Base-by-base conservation (phyloP, 2,888 invertebrate species). In the Taenaris catops region DNA sequence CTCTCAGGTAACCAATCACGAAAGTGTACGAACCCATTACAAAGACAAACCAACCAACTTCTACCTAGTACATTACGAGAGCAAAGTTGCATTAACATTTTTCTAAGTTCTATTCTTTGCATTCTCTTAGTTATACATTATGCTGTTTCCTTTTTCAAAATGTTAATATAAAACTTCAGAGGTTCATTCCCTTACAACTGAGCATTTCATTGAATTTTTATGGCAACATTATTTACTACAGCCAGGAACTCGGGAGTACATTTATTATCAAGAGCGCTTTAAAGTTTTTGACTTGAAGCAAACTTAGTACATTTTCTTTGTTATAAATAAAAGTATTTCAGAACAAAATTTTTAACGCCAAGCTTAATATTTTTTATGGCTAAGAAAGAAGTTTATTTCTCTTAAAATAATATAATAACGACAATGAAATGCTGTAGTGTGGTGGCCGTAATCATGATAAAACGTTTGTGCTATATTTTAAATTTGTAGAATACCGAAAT, bases 141-240 rank as follows among this genome's bases (percentile, higher is more conserved):
- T 11, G 19, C 10, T 20, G 16, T 16, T 31, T 31, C 5, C 29
- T 16, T 23, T 28, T 23, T 31, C 16, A 23, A 8, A 23, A 23
- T 21, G 23, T 14, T 31, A 16, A 23, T 23, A 31, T 31, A 31
- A 31, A 31, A 31, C n/a, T 20, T 31, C 16, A 10, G 21, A 20
- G 11, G 11, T 21, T 21, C 16, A 23, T 16, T 31, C 31, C 31
- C 9, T 31, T 31, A 31, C 14, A 31, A 31, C 31, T 10, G 31
- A 31, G 31, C 31, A 23, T 31, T 31, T 16, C 31, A 31, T 31
- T 31, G 31, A 31, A 31, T 31, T 31, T 28, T 31, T 31, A 31
- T 31, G 31, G 31, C 31, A 31, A 31, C 31, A 31, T 31, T 31
- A 31, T 31, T 31, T 31, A 31, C 31, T 31, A 23, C 31, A 19